Percentiles rank a stretch among this genome's conserved stretches.
These are phyloP conservation scores for Anarsia innoxiella DNA, from an alignment of 2,888 invertebrate species.

Conservation along the genomic window DNA sequence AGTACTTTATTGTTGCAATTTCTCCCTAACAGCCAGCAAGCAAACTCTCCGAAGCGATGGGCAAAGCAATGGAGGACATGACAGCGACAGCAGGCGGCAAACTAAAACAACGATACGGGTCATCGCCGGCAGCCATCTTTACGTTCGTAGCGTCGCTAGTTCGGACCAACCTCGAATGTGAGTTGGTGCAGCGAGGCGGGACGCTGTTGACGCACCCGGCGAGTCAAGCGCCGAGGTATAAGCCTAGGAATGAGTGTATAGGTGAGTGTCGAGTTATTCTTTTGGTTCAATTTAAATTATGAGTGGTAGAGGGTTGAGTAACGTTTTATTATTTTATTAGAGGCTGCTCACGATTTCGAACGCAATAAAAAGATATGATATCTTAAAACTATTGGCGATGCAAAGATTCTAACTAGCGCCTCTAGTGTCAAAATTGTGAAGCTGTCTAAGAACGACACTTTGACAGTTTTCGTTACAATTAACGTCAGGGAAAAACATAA, in stretches of 20 bases:
- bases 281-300: background rate
- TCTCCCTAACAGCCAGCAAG: conserved; percentile 80
- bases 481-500: too few relatives aligned
- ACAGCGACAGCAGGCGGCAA: conserved; percentile 90
- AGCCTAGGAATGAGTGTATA: conserved; percentile 87
- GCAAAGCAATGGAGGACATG: conserved; percentile 95
- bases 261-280: too few relatives aligned
- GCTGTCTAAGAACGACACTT: too few relatives aligned
- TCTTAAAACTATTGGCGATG: too few relatives aligned
- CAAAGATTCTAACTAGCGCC: too few relatives aligned
- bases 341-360: too few relatives aligned
- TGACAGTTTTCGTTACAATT: too few relatives aligned
- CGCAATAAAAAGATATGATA: too few relatives aligned
- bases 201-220: conserved; percentile 69
- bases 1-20: too few relatives aligned
- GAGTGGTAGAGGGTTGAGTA: too few relatives aligned
- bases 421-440: too few relatives aligned
- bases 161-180: conserved; percentile 94
- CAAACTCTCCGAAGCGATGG: conserved; percentile 89
- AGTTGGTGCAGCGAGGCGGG: conserved; percentile 92
- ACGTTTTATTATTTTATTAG: background rate
- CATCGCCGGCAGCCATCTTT: conserved; percentile 77
- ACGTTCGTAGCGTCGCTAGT: conserved; percentile 92
- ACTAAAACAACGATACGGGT: conserved; percentile 80
- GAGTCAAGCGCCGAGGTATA: conserved; percentile 81